These are phyloP conservation scores for Lycodopsis pacificus DNA, from an alignment of 2,797 vertebrate species.

Conservation along the genomic window DNA sequence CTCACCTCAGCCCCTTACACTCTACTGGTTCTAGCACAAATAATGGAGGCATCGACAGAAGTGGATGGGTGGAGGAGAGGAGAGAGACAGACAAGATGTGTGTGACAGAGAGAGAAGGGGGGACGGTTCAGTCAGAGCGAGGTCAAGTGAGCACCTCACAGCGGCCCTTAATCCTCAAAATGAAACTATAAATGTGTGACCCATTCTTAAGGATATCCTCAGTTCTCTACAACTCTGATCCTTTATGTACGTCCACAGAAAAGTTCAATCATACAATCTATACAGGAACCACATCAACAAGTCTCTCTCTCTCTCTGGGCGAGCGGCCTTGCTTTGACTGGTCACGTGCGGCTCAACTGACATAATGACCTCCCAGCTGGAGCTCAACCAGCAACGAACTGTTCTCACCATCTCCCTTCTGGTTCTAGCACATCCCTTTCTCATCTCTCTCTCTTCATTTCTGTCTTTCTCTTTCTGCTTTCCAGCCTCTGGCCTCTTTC, in stretches of 20 bases:
- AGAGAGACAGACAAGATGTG: conserved; percentile 21
- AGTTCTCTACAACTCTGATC: background rate
- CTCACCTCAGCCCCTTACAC: too few relatives aligned
- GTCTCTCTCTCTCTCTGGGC: conserved; percentile 20
- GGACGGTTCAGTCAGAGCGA: conserved; percentile 1
- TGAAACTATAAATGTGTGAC: too few relatives aligned
- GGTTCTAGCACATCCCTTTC: background rate
- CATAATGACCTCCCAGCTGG: conserved; percentile 77
- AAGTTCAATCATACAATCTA: background rate
- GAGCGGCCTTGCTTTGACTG: conserved; percentile 50
- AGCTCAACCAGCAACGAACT: conserved; percentile 54
- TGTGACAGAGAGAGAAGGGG: conserved; percentile 31
- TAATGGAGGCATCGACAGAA: too few relatives aligned
- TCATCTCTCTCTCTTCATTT: conserved; percentile 17
- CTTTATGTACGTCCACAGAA: background rate
- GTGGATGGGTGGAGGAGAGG: background rate
- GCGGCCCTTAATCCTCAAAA: conserved; percentile 3
- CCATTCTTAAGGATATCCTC: too few relatives aligned
- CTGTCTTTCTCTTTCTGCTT: background rate
- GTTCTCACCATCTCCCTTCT: conserved; percentile 22
- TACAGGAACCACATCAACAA: background rate
- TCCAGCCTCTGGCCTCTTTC: background rate
- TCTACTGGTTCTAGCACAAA: too few relatives aligned
- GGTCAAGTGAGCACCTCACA: conserved; percentile 46
- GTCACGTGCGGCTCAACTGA: conserved; percentile 73